Percentiles rank a stretch among this genome's conserved stretches.
phyloP scores from a whole-genome alignment of 2,888 invertebrate species.

The Caenorhabditis sp. region DNA sequence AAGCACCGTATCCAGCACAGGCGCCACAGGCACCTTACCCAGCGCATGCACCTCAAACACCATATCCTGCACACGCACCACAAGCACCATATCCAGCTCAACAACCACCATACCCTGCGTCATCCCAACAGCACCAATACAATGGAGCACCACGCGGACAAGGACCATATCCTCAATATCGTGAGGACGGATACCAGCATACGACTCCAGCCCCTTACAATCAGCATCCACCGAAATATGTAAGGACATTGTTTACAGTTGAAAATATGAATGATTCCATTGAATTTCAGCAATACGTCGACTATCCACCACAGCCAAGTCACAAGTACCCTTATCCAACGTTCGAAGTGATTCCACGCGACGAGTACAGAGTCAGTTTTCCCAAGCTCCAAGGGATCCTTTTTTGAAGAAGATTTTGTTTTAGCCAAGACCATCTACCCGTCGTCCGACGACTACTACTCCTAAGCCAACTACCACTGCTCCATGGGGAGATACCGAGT shows the following conservation, averaged over 20 bases:
- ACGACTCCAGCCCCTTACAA: conserved; percentile 11
- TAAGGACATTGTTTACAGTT: conserved; percentile 1
- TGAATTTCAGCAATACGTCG: conserved; percentile 42
- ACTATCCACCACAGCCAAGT: conserved; percentile 29
- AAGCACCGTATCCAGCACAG: too few species aligned
- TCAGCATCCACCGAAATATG: conserved; percentile 45
- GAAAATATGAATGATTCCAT: too few species aligned
- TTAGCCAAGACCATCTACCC: conserved; percentile 20
- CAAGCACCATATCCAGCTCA: conserved; percentile 23
- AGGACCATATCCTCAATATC: conserved; percentile 26
- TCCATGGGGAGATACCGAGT: conserved; percentile 48
- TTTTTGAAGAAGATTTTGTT: too few species aligned
- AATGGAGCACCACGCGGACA: conserved; percentile 45
- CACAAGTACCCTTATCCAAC: conserved; percentile 43
- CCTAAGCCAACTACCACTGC: conserved; percentile 25
- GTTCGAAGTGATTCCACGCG: conserved; percentile 40
- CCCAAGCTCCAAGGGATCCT: too few species aligned
- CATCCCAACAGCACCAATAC: conserved; percentile 39
- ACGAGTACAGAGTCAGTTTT: conserved; percentile 32
- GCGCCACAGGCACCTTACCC: conserved; percentile 27
- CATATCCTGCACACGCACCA: conserved; percentile 10
- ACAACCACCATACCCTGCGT: too few species aligned
- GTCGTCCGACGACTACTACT: conserved; percentile 19
- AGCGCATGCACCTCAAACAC: background rate
- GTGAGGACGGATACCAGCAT: conserved; percentile 14